Evolutionary conservation across 2,113 vertebrate species (phyloP), one percentile per base, ranked within the genome.

Genomic region (Odontophorus gujanensis): DNA sequence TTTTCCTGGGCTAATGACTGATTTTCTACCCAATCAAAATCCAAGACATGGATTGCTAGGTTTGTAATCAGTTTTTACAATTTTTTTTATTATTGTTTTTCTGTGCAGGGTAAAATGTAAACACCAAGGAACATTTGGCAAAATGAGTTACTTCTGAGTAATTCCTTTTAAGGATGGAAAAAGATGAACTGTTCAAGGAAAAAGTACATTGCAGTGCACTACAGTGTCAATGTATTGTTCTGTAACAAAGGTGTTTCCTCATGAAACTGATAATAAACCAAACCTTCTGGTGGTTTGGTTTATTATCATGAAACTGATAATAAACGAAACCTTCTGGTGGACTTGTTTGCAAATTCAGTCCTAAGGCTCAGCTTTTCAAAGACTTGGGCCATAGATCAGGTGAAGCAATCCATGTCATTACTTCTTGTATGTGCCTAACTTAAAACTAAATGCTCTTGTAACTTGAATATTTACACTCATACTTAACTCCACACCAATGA

Each of bases 11-110:
- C 85, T 95, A 93, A 95, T 92, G 71, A 84, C 73, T 92, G 90
- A 93, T 95, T 96, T 95, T 97, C 92, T 81, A 86, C 91, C 11
- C 12, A 90, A 85, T 91, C 87, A 95, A 87, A 94, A 92, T 76
- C 76, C 47, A 94, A 68, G 65, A 63, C 57, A 80, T 19, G 48
- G 40, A 90, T 80, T 90, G n/a, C 38, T 74, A 80, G 47, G 38
- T 87, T 95, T 88, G 50, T 55, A 92, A 93, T 66, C 50, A 30
- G 18, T 11, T 85, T 90, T 91, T 87, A 75, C 40, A 62, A 15
- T 43, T 22, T 48, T 92, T 72, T 90, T 19, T 5, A 30, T 4
- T 14, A 9, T 78, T 81, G n/a, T 69, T 88, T 53, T 83, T 25
- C 4, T 67, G 80, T 92, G 68, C 19, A 79, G 47, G n/a, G 15